These are phyloP conservation scores for Pycnomerus fuliginosus DNA, from an alignment of 2,888 invertebrate species.

Conservation along the genomic window DNA sequence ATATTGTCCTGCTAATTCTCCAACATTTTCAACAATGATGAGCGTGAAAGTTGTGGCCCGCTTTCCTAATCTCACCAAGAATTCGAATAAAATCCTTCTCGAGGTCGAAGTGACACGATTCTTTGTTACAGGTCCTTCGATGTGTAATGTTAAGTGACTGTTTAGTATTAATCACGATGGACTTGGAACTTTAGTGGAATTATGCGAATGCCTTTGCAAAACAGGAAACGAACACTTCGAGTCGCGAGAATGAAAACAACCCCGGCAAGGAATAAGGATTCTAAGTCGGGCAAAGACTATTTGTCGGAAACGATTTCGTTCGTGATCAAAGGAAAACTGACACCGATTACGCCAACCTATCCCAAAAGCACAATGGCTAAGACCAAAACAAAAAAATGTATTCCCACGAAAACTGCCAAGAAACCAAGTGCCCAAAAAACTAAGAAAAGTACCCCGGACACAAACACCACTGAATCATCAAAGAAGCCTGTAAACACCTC, in stretches of 20 bases:
- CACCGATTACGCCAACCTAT: constrained; percentile 37
- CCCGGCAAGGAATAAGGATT: constrained; percentile 37
- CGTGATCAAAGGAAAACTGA: constrained; percentile 49
- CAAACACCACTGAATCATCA: no score
- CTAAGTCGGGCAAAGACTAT: constrained; percentile 41
- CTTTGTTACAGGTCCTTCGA: constrained; percentile 6
- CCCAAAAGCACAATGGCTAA: constrained; percentile 25
- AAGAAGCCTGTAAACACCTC: no score
- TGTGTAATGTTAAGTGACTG: not conserved
- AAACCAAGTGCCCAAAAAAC: constrained; percentile 30
- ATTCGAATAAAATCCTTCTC: no score
- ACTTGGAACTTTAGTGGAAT: constrained; percentile 2
- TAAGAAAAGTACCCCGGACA: constrained; percentile 20
- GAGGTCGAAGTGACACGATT: constrained; percentile 4
- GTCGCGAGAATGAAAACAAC: constrained; percentile 17
- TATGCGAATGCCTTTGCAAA: constrained; percentile 11
- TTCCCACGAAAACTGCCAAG: constrained; percentile 38
- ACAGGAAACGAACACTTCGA: constrained; percentile 9
- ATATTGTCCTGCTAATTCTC: constrained; percentile 21
- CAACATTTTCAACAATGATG: constrained; percentile 4
- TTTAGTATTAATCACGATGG: constrained; percentile 6
- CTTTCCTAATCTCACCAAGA: constrained; percentile 4
- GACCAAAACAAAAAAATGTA: constrained; percentile 31
- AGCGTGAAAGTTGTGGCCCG: constrained; percentile 18
- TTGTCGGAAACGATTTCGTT: constrained; percentile 50